These are phyloP conservation scores for Parotia lawesii DNA, from an alignment of 2,113 vertebrate genomes.

Conservation along the genomic window DNA sequence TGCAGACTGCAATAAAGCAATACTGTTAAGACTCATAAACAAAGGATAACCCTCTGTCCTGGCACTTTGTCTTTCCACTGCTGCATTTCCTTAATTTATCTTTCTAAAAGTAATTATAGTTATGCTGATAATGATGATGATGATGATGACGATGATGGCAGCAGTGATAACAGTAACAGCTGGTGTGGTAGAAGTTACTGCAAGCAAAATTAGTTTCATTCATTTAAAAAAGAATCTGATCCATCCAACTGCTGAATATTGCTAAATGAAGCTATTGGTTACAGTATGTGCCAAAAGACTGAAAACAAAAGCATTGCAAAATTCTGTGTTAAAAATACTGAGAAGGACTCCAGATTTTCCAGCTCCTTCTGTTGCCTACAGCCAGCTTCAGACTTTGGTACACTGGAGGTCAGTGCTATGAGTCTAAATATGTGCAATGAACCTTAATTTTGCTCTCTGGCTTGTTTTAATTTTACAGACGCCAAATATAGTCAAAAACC, in stretches of 20 bases:
- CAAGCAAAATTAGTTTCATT: constrained; percentile 47
- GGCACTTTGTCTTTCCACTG: background rate
- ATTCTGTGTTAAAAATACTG: background rate
- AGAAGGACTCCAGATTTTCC: background rate
- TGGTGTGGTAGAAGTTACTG: constrained; percentile 30
- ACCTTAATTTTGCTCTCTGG: background rate
- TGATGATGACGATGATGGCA: background rate
- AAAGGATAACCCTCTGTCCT: background rate
- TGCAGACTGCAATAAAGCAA: background rate
- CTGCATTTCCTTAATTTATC: background rate
- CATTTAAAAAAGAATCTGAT: constrained; percentile 21
- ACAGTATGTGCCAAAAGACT: background rate
- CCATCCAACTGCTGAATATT: constrained; percentile 12
- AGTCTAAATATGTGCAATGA: background rate
- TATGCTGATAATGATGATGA: background rate
- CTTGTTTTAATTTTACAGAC: background rate
- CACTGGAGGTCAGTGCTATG: accelerated
- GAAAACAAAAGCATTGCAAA: background rate
- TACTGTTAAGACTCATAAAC: background rate
- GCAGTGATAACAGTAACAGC: constrained; percentile 22
- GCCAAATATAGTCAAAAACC: background rate
- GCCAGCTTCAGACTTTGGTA: background rate
- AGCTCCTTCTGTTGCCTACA: background rate
- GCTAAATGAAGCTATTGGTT: background rate
- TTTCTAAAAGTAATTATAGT: constrained; percentile 36